Evolutionary conservation across 2,797 vertebrate species (phyloP).

Genomic region (Chiloscyllium punctatum): DNA sequence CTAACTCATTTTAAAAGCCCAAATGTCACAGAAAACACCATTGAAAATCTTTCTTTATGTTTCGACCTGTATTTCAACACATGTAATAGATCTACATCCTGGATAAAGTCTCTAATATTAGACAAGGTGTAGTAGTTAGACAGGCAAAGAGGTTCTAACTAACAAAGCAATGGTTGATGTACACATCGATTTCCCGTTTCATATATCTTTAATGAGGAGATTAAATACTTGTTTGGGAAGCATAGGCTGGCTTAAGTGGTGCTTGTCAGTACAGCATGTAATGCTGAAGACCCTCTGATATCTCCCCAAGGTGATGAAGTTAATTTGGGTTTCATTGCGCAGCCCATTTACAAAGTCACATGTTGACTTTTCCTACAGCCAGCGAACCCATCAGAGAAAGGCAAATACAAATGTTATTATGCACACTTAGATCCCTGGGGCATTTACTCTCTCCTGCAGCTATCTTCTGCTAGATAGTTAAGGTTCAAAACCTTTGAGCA

Average conservation of each 20-base stretch:
- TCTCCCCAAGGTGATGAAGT: constrained; percentile 64
- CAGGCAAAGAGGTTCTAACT: constrained; percentile 74
- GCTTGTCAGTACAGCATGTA: constrained; percentile 64
- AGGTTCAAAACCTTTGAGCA: constrained; percentile 3
- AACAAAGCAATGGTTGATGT: constrained; percentile 47
- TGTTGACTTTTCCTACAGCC: constrained; percentile 39
- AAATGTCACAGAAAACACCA: background rate
- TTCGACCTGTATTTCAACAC: constrained; percentile 49
- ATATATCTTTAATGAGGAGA: constrained; percentile 99
- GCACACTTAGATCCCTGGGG: background rate
- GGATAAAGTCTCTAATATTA: constrained; percentile 77
- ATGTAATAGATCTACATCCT: constrained; percentile 73
- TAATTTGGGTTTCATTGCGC: constrained; percentile 50
- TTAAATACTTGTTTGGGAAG: constrained; percentile 99
- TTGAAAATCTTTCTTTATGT: background rate
- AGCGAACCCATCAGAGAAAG: background rate
- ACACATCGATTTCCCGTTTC: constrained; percentile 92
- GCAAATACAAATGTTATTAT: constrained; percentile 15
- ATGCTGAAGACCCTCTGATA: constrained; percentile 66
- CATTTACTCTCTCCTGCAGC: constrained; percentile 9
- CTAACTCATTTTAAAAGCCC: background rate
- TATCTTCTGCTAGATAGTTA: background rate
- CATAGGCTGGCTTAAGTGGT: constrained; percentile 78
- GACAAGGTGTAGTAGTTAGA: constrained; percentile 92
- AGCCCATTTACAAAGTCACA: constrained; percentile 65